Evolutionary conservation across 2,888 invertebrate species (phyloP), one percentile per base, ranked within the genome.

Genomic region (Epinotia brunnichana): DNA sequence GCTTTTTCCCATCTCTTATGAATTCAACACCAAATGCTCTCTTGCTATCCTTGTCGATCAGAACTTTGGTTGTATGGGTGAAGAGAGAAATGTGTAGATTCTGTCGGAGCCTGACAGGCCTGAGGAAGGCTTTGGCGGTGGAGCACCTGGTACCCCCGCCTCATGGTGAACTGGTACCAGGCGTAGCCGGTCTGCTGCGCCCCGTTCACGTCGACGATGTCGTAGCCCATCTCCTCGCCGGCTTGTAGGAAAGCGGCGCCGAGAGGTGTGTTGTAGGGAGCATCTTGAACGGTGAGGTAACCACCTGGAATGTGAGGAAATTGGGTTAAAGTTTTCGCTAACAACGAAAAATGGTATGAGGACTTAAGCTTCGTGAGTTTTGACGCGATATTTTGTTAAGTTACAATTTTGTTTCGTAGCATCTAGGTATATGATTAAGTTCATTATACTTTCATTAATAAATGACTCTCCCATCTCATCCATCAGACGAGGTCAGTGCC

Each of bases 211-310:
- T 98, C 98, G 0, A 96, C 86, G 70, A 97, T 95, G 71, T 97
- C 97, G 88, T 98, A 98, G 29, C 98, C 98, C 96, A 97, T 96
- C 87, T 98, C 98, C 85, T 97, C 96, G n/a, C 96, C 98, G 0
- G 97, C 98, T 92, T 98, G 96, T 0, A 98, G 88, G 80, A 98
- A 97, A 0, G 97, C 97, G 0, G 96, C 95, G 0, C 97, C 97
- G 51, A 98, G 88, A 0, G 98, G 98, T 0, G 97, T 97, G 83
- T 96, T 95, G 91, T 95, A 97, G 0, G 97, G 96, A 0, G 95
- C 89, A 80, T 97, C 96, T 90, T 97, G 96, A 0, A 97, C 95
- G 0, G 97, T 96, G 74, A 96, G 89, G 80, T 95, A 96, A 9
- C 97, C 97, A 39, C 97, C 97, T 96, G 88, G 61, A 93, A 91